These are phyloP conservation scores for Pimpla rufipes DNA, from an alignment of 2,888 invertebrate genomes.

Conservation along the genomic window DNA sequence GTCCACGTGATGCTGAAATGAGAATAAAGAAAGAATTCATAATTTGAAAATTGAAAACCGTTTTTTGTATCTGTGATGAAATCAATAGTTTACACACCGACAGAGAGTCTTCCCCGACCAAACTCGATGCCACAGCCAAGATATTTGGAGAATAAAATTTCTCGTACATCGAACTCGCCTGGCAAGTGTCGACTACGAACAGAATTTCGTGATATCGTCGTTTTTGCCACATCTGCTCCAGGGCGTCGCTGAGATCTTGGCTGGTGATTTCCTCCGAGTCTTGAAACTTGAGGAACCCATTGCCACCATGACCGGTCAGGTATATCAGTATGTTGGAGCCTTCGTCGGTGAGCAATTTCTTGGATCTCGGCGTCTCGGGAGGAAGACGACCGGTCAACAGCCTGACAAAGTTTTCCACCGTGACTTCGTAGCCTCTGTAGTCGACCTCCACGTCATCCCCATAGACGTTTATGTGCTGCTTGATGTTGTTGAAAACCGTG, in stretches of 20 bases:
- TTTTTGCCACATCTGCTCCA: slow-evolving; percentile 99
- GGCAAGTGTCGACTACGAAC: slow-evolving; percentile 99
- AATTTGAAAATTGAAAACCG: background rate
- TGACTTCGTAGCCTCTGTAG: slow-evolving; percentile 97
- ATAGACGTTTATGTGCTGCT: slow-evolving; percentile 99
- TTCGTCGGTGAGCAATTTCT: slow-evolving; percentile 97
- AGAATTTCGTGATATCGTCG: slow-evolving; percentile 99
- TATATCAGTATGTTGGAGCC: slow-evolving; percentile 98
- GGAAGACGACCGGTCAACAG: slow-evolving; percentile 97
- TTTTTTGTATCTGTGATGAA: too few relatives aligned
- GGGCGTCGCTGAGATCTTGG: slow-evolving; percentile 98
- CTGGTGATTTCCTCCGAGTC: slow-evolving; percentile 99
- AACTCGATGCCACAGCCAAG: slow-evolving; percentile 97
- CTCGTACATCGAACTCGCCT: slow-evolving; percentile 99
- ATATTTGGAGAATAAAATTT: slow-evolving; percentile 99
- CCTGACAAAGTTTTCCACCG: slow-evolving; percentile 99
- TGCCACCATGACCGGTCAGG: slow-evolving; percentile 98
- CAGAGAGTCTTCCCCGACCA: slow-evolving; percentile 99
- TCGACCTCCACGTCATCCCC: slow-evolving; percentile 99
- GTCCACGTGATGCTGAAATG: slow-evolving; percentile 97
- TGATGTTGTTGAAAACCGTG: slow-evolving; percentile 98
- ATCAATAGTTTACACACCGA: slow-evolving; percentile 89
- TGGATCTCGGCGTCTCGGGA: slow-evolving; percentile 97
- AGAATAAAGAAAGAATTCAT: slow-evolving; percentile 67
- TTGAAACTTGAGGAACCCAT: slow-evolving; percentile 99